These are phyloP conservation scores for Spodoptera littoralis DNA, from an alignment of 2,888 invertebrate species.

Conservation along the genomic window DNA sequence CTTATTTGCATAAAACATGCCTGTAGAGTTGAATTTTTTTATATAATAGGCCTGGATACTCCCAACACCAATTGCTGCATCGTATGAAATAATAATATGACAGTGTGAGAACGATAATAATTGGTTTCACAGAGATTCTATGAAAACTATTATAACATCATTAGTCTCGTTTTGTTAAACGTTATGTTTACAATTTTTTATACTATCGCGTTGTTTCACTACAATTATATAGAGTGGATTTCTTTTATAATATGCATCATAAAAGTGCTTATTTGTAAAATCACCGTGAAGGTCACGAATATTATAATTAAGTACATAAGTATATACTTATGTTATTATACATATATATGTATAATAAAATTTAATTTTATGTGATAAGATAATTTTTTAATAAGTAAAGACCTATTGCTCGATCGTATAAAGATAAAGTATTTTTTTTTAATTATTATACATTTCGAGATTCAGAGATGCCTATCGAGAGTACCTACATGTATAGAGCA, in stretches of 20 bases:
- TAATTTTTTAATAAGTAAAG: too few species aligned
- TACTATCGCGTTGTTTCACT: conserved; percentile 3
- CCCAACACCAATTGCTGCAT: too few species aligned
- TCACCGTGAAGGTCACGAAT: conserved; percentile 24
- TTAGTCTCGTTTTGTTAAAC: conserved; percentile 3
- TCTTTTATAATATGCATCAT: conserved; percentile 9
- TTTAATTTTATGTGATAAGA: too few species aligned
- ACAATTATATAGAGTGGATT: conserved; percentile 2
- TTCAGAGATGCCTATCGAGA: too few species aligned
- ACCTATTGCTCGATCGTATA: too few species aligned
- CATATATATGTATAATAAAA: too few species aligned
- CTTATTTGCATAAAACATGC: neutral
- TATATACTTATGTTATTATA: too few species aligned
- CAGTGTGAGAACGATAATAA: conserved; percentile 3
- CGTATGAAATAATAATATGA: neutral
- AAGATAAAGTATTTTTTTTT: too few species aligned
- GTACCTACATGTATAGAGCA: too few species aligned
- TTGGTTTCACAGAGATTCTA: neutral
- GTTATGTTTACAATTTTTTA: conserved; percentile 14
- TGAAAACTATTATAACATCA: neutral
- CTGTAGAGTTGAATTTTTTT: too few species aligned
- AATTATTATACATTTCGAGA: too few species aligned
- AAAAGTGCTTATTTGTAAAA: conserved; percentile 9
- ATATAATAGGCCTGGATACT: too few species aligned
- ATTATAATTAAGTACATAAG: neutral